A percentile compares a stretch with the other conserved stretches of the same genome.
Evolutionary conservation across 2,113 vertebrate species (phyloP).

Genomic region (Eurypyga helias): DNA sequence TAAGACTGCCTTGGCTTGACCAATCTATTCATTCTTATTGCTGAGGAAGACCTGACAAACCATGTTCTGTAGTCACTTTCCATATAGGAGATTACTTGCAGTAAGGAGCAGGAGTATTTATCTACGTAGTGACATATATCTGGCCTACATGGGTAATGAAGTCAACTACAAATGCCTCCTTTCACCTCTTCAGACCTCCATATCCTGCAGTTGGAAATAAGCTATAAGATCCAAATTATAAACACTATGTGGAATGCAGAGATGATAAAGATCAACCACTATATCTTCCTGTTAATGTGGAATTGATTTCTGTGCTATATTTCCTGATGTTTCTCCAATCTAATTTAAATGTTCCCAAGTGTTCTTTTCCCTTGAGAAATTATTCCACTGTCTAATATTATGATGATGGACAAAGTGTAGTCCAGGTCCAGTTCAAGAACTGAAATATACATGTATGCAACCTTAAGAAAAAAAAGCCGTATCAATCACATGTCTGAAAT

Average conservation of each 20-base stretch:
- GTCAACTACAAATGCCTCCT: neutral
- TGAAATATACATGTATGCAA: neutral
- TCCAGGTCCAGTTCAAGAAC: neutral
- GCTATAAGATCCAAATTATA: neutral
- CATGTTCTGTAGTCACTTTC: neutral
- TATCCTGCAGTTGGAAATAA: conserved; percentile 10
- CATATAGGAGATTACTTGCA: neutral
- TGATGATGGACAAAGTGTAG: neutral
- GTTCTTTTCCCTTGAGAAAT: conserved; percentile 42
- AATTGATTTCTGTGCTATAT: conserved; percentile 57
- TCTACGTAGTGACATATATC: neutral
- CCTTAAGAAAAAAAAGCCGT: neutral
- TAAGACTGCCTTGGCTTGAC: neutral
- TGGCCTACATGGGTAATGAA: neutral
- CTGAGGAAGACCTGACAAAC: neutral
- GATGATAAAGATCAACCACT: conserved; percentile 48
- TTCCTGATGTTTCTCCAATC: conserved; percentile 37
- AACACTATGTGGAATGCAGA: neutral
- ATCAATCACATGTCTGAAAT: neutral
- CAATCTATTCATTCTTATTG: neutral
- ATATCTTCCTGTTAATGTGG: conserved; percentile 27
- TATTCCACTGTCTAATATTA: neutral
- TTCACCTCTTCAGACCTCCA: neutral
- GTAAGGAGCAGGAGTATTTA: neutral
- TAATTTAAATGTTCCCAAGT: conserved; percentile 54